These are phyloP conservation scores for Ciconia nigra DNA, from an alignment of 2,797 vertebrate species.

Conservation along the genomic window DNA sequence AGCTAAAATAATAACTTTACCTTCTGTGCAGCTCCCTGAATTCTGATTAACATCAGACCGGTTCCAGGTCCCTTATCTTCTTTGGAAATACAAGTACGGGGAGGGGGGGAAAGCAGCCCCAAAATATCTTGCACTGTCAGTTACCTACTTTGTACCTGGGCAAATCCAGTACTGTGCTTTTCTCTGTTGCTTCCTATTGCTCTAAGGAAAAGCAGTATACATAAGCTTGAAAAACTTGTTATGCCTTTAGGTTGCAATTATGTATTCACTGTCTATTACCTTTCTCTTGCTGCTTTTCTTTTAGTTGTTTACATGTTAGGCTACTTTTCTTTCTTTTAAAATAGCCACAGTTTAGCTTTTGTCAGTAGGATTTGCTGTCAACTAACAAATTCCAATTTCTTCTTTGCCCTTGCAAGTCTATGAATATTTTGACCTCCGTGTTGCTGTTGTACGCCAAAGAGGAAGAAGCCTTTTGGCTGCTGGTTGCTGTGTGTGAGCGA, in stretches of 20 bases:
- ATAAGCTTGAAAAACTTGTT: background rate
- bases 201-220: background rate
- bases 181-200: background rate
- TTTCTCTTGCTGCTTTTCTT: background rate
- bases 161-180: background rate
- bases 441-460: conserved; percentile 92
- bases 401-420: conserved; percentile 81
- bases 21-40: background rate
- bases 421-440: conserved; percentile 96
- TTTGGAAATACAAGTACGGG: background rate
- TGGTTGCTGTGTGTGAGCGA: conserved; percentile 93
- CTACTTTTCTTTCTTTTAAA: background rate
- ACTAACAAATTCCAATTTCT: background rate
- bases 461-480: conserved; percentile 96
- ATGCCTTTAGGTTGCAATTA: background rate
- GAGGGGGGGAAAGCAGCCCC: background rate
- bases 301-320: background rate
- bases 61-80: background rate
- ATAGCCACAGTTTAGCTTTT: background rate
- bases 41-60: background rate
- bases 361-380: background rate
- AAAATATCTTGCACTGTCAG: background rate
- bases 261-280: background rate
- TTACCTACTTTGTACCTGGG: background rate
- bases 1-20: background rate